Percentiles rank a stretch among this genome's conserved stretches.
Evolutionary conservation across 2,797 vertebrate genomes (phyloP).

Genomic region (Echiichthys vipera): DNA sequence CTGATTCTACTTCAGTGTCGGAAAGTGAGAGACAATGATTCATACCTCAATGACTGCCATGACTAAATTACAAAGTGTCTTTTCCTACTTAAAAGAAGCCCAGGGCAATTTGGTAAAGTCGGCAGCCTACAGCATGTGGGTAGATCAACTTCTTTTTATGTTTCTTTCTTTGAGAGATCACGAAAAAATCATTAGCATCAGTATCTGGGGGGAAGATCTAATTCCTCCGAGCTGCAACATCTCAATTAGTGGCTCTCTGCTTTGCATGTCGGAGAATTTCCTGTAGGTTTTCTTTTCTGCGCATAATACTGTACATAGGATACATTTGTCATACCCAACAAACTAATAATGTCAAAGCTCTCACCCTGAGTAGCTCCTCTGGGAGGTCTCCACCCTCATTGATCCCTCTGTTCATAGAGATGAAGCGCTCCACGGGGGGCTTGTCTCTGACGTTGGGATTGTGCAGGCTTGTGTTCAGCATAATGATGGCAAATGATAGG

Average conservation of each 20-base stretch:
- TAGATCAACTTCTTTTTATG: conserved; percentile 9
- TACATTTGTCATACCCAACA: conserved; percentile 30
- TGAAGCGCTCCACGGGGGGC: conserved; percentile 92
- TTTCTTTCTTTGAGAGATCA: conserved; percentile 29
- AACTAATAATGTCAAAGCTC: conserved; percentile 55
- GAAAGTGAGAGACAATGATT: conserved; percentile 28
- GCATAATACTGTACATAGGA: not conserved
- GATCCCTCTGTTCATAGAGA: conserved; percentile 96
- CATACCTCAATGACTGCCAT: conserved; percentile 16
- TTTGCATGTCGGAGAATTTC: not conserved
- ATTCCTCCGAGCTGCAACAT: conserved; percentile 39
- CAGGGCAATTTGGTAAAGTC: conserved; percentile 14
- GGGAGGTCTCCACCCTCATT: conserved; percentile 95
- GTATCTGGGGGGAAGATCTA: conserved; percentile 21
- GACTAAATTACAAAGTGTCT: conserved; percentile 16
- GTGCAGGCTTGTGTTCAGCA: conserved; percentile 97
- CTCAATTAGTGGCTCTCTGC: conserved; percentile 38
- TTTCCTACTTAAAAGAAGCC: conserved; percentile 22
- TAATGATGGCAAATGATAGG: conserved; percentile 97
- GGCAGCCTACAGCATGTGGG: not conserved
- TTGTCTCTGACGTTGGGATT: conserved; percentile 96
- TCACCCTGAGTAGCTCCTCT: conserved; percentile 94
- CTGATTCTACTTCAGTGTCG: conserved; percentile 10
- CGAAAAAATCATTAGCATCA: conserved; percentile 18
- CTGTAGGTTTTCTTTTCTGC: not conserved